Percentiles rank a stretch among this genome's conserved stretches.
These are phyloP conservation scores for Octonoba sinensis DNA, from an alignment of 2,888 invertebrate species.

Conservation along the genomic window DNA sequence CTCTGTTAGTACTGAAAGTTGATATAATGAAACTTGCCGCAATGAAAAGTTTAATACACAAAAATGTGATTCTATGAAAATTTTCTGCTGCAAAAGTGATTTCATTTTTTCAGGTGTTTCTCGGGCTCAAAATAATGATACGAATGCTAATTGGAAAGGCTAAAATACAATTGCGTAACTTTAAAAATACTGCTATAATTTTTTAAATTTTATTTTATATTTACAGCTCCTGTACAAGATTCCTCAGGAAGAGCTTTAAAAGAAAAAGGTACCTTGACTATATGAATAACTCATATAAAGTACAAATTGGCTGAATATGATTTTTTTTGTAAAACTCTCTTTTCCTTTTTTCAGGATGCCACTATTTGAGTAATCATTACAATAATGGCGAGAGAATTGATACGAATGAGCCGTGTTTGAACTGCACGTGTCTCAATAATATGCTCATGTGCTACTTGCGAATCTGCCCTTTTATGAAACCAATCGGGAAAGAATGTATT, in stretches of 20 bases:
- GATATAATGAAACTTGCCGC: too few relatives aligned
- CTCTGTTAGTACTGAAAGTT: too few relatives aligned
- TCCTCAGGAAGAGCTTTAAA: not conserved
- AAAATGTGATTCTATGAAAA: too few relatives aligned
- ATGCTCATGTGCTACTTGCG: conserved; percentile 96
- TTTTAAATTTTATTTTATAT: not conserved
- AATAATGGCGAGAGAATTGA: conserved; percentile 92
- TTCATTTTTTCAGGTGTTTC: too few relatives aligned
- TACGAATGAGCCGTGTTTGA: conserved; percentile 94
- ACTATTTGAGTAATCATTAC: conserved; percentile 94
- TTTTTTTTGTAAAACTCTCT: not conserved
- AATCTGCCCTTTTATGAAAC: conserved; percentile 93
- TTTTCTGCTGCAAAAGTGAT: too few relatives aligned
- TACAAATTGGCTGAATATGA: not conserved
- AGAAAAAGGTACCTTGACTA: not conserved
- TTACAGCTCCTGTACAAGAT: conserved; percentile 40
- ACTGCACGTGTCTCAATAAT: conserved; percentile 94
- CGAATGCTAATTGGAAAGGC: too few relatives aligned
- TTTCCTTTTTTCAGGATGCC: conserved; percentile 78
- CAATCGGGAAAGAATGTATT: conserved; percentile 91
- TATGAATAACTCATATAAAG: not conserved
- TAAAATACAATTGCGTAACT: not conserved
- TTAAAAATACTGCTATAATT: not conserved
- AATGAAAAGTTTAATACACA: too few relatives aligned
- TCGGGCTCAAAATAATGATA: too few relatives aligned